Evolutionary conservation across 2,113 vertebrate species (phyloP).

Genomic region (Thamnaconus septentrionalis): DNA sequence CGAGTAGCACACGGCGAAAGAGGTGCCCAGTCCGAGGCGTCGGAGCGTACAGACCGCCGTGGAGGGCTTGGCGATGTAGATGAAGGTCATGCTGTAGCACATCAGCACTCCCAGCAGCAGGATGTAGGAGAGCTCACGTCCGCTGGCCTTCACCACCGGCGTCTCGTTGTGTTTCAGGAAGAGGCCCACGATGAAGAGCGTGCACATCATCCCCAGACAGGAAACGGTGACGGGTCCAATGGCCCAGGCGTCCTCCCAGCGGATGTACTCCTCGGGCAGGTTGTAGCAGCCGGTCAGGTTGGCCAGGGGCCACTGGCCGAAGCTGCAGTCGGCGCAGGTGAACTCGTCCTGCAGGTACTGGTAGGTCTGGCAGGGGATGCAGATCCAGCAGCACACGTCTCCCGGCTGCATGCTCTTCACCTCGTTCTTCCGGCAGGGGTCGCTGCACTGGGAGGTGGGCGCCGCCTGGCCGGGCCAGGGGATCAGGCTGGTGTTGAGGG

Average conservation of each 20-base stretch:
- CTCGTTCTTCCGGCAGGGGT: slow-evolving; percentile 94
- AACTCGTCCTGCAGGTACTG: slow-evolving; percentile 93
- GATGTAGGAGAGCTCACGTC: slow-evolving; percentile 97
- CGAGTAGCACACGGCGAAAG: slow-evolving; percentile 95
- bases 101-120: slow-evolving; percentile 91
- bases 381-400: slow-evolving; percentile 98
- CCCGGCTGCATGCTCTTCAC: slow-evolving; percentile 97
- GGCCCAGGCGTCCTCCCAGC: slow-evolving; percentile 94
- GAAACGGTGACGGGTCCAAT: slow-evolving; percentile 93
- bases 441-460: slow-evolving; percentile 94
- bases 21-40: slow-evolving; percentile 90
- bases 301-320: slow-evolving; percentile 92
- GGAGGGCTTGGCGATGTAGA: slow-evolving; percentile 95
- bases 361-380: slow-evolving; percentile 92
- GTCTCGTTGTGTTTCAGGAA: slow-evolving; percentile 92
- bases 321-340: slow-evolving; percentile 92
- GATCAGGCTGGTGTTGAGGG: slow-evolving; percentile 86
- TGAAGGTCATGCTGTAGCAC: slow-evolving; percentile 97
- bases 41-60: slow-evolving; percentile 87
- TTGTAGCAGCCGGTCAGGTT: slow-evolving; percentile 92
- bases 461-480: slow-evolving; percentile 80
- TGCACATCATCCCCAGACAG: slow-evolving; percentile 91
- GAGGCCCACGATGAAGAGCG: slow-evolving; percentile 87
- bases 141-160: slow-evolving; percentile 94
- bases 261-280: slow-evolving; percentile 95